Percentiles rank a stretch among this genome's conserved stretches.
Evolutionary conservation across 2,888 invertebrate genomes (phyloP).

Genomic region (Watsonalla cultraria): DNA sequence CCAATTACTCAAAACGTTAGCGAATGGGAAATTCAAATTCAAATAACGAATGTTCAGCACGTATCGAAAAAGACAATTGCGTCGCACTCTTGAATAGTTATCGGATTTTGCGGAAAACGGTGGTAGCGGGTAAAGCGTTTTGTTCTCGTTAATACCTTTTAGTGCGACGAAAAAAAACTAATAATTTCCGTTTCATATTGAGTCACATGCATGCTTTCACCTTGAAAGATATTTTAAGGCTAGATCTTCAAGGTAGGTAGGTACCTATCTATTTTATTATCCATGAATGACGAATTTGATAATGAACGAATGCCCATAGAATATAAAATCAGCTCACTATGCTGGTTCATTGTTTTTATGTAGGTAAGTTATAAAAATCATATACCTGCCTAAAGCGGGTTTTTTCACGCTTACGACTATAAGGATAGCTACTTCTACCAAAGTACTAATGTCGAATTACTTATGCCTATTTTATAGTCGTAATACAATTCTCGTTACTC

Average conservation of each 20-base stretch:
- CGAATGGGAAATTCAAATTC: neutral
- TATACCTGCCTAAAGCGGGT: neutral
- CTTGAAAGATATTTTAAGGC: no score
- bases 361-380: neutral
- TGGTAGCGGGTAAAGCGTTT: no score
- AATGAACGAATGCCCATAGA: neutral
- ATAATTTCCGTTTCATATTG: no score
- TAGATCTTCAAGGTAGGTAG: no score
- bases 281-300: neutral
- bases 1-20: conserved; percentile 13
- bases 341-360: neutral
- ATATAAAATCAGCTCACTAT: neutral
- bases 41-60: conserved; percentile 1
- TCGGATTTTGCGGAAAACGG: conserved; percentile 29
- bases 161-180: no score
- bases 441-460: neutral
- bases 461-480: neutral
- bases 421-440: neutral
- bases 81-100: conserved; percentile 6
- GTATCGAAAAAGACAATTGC: neutral
- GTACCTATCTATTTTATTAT: neutral
- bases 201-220: no score
- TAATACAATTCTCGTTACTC: neutral
- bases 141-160: no score
- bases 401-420: neutral